phyloP scores from a whole-genome alignment of 2,888 invertebrate species.

The Lepidochrysops patricia region DNA sequence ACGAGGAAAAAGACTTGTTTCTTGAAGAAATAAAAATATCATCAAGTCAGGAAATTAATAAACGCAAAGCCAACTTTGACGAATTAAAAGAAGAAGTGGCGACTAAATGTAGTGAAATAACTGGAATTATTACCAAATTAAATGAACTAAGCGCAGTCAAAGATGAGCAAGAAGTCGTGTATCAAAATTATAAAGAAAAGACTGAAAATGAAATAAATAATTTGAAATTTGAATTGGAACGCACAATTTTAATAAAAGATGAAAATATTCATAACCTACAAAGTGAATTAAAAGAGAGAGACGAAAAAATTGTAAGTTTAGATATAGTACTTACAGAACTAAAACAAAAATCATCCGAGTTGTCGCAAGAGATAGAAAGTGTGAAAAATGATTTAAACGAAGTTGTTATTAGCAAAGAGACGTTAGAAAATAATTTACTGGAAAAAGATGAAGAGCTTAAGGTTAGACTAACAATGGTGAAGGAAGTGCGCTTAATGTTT shows the following conservation, averaged over 20 bases:
- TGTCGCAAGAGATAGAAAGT: slow-evolving; percentile 30
- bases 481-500: slow-evolving; percentile 28
- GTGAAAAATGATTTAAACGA: slow-evolving; percentile 27
- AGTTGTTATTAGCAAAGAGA: neutral
- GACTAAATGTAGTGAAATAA: neutral
- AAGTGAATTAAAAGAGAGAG: slow-evolving; percentile 28
- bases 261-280: slow-evolving; percentile 16
- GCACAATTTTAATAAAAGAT: slow-evolving; percentile 9
- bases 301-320: slow-evolving; percentile 27
- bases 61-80: neutral
- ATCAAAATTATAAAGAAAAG: neutral
- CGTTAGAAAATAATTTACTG: neutral
- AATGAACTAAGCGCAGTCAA: neutral
- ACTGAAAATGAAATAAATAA: neutral
- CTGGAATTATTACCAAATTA: neutral
- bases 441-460: slow-evolving; percentile 32
- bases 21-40: neutral
- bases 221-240: slow-evolving; percentile 17
- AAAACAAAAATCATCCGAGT: slow-evolving; percentile 15
- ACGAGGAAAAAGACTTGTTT: neutral
- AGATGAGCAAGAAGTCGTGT: neutral
- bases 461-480: slow-evolving; percentile 35
- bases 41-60: neutral
- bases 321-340: slow-evolving; percentile 25
- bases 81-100: slow-evolving; percentile 5